Evolutionary conservation across 2,888 invertebrate genomes (phyloP), one percentile per base, ranked within the genome.

Genomic region (Strigamia maritima): DNA sequence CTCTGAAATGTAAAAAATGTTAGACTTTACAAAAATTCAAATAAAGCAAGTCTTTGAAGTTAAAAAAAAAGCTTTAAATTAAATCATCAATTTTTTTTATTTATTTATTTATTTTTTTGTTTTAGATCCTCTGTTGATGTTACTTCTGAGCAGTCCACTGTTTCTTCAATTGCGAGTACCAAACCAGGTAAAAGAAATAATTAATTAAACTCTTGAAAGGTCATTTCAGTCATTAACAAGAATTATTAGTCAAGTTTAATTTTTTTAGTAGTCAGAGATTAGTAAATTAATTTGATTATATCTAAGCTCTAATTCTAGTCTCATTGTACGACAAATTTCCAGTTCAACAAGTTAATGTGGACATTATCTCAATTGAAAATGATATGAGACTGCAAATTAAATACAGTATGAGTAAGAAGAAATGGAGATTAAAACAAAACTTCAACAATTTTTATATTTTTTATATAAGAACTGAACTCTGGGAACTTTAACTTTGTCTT

Each of bases 181-280:
- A 70, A 70, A 70, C 70, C 70, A 70, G 70, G 70, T 70, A 70
- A 70, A 28, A 70, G 28, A 70, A 70, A n/a, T 26, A 70, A 70
- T 12, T 54, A 4, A 2, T 19, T n/a, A 6, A 19, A 54, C n/a
- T n/a, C n/a, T n/a, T n/a, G n/a, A n/a, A n/a, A n/a, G n/a, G n/a
- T n/a, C n/a, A n/a, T n/a, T n/a, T n/a, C n/a, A n/a, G n/a, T n/a
- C n/a, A n/a, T n/a, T n/a, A n/a, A n/a, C n/a, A n/a, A n/a, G n/a
- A n/a, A n/a, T n/a, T n/a, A n/a, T n/a, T n/a, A n/a, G n/a, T n/a
- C n/a, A 16, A 49, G 49, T 3, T 1, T 19, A n/a, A n/a, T 54
- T 22, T 54, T 54, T 19, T 8, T 54, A n/a, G 8, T 54, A 54
- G 19, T 6, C 14, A 14, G 44, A 54, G 19, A 54, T 54, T 54